Conservation (phyloP, 2,797 vertebrate species). For the Acridotheres tristis region DNA sequence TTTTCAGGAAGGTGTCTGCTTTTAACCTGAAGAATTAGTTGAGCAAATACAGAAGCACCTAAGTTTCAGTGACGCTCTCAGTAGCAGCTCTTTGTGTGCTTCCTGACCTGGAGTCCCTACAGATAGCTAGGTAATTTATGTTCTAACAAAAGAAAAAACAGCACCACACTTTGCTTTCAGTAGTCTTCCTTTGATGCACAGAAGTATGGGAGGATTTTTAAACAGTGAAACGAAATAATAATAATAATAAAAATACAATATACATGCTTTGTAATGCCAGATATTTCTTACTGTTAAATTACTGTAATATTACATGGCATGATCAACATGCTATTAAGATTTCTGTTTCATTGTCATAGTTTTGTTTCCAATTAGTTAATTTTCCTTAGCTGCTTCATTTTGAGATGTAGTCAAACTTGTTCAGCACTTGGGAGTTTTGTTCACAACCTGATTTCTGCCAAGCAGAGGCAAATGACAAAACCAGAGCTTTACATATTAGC, state of each 20-base stretch:
- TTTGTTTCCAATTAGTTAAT: background rate
- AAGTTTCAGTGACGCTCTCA: background rate
- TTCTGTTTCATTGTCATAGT: background rate
- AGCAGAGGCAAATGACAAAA: background rate
- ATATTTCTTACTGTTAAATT: background rate
- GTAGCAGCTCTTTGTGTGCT: background rate
- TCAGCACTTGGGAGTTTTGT: background rate
- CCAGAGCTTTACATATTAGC: background rate
- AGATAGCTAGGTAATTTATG: background rate
- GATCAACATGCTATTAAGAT: background rate
- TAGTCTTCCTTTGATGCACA: background rate
- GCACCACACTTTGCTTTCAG: background rate
- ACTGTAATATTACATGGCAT: background rate
- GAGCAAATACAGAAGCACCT: background rate
- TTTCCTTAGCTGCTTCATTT: background rate
- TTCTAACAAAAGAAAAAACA: background rate
- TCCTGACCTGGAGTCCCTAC: background rate
- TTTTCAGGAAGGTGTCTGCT: background rate
- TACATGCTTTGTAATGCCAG: background rate
- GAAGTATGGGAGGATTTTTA: background rate
- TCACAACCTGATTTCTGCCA: background rate
- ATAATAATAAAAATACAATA: background rate
- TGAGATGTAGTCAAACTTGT: background rate
- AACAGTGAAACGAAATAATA: background rate
- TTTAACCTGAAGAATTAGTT: background rate